phyloP scores from a whole-genome alignment of 2,797 vertebrate species.

The Parauchenoglanis punctatus region DNA sequence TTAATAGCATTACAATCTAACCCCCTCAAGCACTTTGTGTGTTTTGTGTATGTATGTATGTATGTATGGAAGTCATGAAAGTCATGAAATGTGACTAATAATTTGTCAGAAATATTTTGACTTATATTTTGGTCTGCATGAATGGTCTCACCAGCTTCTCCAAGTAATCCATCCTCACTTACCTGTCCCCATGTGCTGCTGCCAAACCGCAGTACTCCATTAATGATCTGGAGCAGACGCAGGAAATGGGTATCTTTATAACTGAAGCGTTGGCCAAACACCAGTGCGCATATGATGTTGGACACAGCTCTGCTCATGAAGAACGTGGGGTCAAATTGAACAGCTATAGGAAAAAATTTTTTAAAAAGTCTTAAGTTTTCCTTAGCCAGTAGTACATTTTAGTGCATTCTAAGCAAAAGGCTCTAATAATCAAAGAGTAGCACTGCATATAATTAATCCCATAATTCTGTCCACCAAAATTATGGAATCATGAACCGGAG shows the following conservation, averaged over 20 bases:
- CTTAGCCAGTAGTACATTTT: background rate
- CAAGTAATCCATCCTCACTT: background rate
- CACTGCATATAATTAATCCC: background rate
- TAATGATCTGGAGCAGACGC: constrained; percentile 60
- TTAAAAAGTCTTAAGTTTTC: background rate
- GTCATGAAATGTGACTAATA: background rate
- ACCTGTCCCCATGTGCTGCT: constrained; percentile 70
- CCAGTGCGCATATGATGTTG: constrained; percentile 76
- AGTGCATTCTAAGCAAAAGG: background rate
- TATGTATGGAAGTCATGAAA: background rate
- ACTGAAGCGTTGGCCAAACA: constrained; percentile 73
- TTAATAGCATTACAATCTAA: background rate
- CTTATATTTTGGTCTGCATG: background rate
- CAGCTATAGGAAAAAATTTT: constrained; percentile 47
- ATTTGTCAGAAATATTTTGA: too few relatives aligned
- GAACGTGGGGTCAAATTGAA: constrained; percentile 63
- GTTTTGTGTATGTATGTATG: background rate
- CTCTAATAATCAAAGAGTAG: background rate
- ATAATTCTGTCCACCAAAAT: background rate
- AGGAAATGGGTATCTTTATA: constrained; percentile 72
- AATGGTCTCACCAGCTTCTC: background rate
- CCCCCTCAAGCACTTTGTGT: background rate
- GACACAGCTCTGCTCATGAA: constrained; percentile 67
- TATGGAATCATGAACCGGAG: too few relatives aligned
- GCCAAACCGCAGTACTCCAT: constrained; percentile 14